These are phyloP conservation scores for Spatulosminthurus flaviceps DNA, from an alignment of 2,888 invertebrate genomes.

Conservation along the genomic window DNA sequence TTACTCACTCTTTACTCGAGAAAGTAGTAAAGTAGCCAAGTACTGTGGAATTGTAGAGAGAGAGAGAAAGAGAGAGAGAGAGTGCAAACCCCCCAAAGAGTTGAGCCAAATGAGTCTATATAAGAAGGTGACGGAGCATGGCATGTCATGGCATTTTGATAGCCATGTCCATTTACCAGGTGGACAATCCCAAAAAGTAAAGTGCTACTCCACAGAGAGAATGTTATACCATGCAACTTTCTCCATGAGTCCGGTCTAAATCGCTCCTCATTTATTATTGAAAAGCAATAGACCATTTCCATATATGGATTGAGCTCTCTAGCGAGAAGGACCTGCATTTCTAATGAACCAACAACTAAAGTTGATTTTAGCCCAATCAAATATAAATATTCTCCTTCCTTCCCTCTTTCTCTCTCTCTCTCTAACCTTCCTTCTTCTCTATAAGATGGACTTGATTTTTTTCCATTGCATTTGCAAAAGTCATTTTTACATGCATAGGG, in stretches of 20 bases:
- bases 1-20: not conserved
- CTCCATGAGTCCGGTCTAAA: not conserved
- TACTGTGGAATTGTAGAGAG: not conserved
- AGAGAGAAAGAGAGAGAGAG: too few relatives aligned
- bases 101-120: slow-evolving; percentile 20
- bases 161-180: slow-evolving; percentile 34
- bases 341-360: slow-evolving; percentile 32
- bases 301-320: slow-evolving; percentile 6
- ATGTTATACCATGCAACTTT: not conserved
- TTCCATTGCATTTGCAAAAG: too few relatives aligned
- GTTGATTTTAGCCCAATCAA: slow-evolving; percentile 18
- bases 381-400: too few relatives aligned
- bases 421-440: too few relatives aligned
- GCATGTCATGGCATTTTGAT: slow-evolving; percentile 37
- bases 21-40: slow-evolving; percentile 1
- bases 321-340: slow-evolving; percentile 10
- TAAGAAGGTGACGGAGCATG: slow-evolving; percentile 15
- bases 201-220: not conserved
- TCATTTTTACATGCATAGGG: too few relatives aligned
- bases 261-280: slow-evolving; percentile 21
- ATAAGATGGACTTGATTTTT: too few relatives aligned
- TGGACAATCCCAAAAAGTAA: slow-evolving; percentile 32
- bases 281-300: slow-evolving; percentile 25
- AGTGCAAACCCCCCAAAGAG: slow-evolving; percentile 38
- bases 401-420: too few relatives aligned